These are phyloP conservation scores for Ectropis crepuscularia DNA, from an alignment of 2,888 invertebrate species.

Conservation along the genomic window DNA sequence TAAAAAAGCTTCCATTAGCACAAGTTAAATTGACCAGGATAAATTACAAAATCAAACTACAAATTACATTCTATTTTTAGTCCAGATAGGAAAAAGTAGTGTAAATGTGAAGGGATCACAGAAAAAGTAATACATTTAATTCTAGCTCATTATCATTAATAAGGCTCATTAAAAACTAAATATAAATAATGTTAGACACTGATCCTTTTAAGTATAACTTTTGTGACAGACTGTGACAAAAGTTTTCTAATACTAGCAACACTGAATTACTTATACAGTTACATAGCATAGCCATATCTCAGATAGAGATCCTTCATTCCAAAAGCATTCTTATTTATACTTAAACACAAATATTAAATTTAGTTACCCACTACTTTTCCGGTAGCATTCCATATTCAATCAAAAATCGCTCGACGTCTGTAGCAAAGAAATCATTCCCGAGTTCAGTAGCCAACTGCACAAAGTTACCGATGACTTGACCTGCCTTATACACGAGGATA, in stretches of 20 bases:
- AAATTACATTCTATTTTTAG: neutral
- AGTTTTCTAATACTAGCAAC: slow-evolving; percentile 2
- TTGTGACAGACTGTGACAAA: slow-evolving; percentile 2
- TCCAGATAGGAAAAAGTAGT: neutral
- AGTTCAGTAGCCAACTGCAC: slow-evolving; percentile 94
- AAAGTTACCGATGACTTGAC: slow-evolving; percentile 96
- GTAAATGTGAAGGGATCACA: neutral
- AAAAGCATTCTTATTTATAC: slow-evolving; percentile 6
- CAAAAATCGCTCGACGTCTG: slow-evolving; percentile 95
- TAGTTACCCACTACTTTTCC: slow-evolving; percentile 82
- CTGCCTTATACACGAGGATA: slow-evolving; percentile 94
- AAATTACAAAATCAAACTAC: too few species aligned
- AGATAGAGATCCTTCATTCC: slow-evolving; percentile 6
- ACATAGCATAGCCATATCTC: slow-evolving; percentile 4
- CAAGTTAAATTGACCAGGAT: too few species aligned
- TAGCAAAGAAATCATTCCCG: slow-evolving; percentile 95
- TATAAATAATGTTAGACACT: slow-evolving; percentile 6
- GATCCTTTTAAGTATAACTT: neutral
- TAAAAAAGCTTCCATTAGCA: too few species aligned
- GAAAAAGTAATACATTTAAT: neutral
- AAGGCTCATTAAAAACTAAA: slow-evolving; percentile 21
- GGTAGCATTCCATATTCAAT: slow-evolving; percentile 93
- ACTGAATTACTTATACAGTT: neutral
- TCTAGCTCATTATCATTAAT: slow-evolving; percentile 15
- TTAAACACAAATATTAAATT: neutral